Evolutionary conservation across 2,113 vertebrate species (phyloP).

Genomic region (Glaucomys volans): DNA sequence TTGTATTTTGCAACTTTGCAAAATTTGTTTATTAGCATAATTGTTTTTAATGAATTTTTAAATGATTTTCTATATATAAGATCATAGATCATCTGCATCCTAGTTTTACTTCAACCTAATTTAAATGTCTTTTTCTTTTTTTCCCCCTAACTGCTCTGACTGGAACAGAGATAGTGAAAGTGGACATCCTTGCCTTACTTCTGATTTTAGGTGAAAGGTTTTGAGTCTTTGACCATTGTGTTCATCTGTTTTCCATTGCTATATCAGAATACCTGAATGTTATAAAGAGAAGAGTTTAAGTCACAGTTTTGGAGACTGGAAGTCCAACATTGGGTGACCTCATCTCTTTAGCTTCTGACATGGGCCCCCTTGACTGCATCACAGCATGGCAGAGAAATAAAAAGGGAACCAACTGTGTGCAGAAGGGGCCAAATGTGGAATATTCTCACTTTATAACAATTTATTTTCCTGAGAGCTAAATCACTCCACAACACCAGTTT

Average conservation of each 20-base stretch:
- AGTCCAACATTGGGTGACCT: not conserved
- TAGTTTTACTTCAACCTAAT: not conserved
- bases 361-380: not conserved
- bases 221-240: not conserved
- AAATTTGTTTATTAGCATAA: not conserved
- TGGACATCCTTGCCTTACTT: not conserved
- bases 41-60: not conserved
- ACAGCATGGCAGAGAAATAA: not conserved
- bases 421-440: not conserved
- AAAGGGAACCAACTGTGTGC: not conserved
- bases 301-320: not conserved
- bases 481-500: no score
- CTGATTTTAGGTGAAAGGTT: not conserved
- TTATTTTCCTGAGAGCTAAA: not conserved
- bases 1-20: not conserved
- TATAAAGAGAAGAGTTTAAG: not conserved
- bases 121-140: not conserved
- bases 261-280: not conserved
- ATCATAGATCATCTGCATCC: not conserved
- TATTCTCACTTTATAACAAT: not conserved
- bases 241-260: not conserved
- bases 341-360: not conserved
- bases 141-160: not conserved
- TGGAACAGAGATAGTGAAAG: not conserved
- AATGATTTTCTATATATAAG: not conserved